Percentiles rank a stretch among this genome's conserved stretches.
phyloP scores from a whole-genome alignment of 2,113 vertebrate genomes.

The Syrrhaptes paradoxus region DNA sequence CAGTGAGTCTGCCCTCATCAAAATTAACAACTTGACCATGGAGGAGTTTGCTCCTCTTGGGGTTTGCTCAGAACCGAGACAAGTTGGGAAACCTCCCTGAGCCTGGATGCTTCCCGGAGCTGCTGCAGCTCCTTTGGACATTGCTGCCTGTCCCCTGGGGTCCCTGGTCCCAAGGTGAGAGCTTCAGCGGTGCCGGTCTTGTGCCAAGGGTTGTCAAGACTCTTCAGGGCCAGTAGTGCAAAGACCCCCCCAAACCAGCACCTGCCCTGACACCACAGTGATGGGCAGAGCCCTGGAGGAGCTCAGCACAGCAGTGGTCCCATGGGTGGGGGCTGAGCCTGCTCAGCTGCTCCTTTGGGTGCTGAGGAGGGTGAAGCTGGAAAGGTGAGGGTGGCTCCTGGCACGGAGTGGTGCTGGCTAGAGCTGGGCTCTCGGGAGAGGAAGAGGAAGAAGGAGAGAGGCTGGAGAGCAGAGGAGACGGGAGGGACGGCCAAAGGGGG shows the following conservation, averaged over 20 bases:
- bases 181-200: background rate
- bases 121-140: background rate
- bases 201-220: background rate
- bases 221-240: background rate
- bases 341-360: background rate
- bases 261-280: background rate
- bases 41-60: background rate
- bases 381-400: background rate
- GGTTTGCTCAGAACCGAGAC: background rate
- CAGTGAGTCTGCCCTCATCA: background rate
- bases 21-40: background rate
- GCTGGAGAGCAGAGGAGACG: background rate
- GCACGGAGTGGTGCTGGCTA: background rate
- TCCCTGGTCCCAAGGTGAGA: background rate
- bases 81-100: background rate
- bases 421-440: background rate
- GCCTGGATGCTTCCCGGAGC: background rate
- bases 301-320: background rate
- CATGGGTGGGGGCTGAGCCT: background rate
- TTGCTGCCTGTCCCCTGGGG: fast-evolving
- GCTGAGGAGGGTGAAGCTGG: background rate
- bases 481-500: background rate
- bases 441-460: background rate
- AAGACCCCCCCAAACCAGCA: background rate
- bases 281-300: background rate